phyloP scores from a whole-genome alignment of 2,797 vertebrate species.

The Allenopithecus nigroviridis region DNA sequence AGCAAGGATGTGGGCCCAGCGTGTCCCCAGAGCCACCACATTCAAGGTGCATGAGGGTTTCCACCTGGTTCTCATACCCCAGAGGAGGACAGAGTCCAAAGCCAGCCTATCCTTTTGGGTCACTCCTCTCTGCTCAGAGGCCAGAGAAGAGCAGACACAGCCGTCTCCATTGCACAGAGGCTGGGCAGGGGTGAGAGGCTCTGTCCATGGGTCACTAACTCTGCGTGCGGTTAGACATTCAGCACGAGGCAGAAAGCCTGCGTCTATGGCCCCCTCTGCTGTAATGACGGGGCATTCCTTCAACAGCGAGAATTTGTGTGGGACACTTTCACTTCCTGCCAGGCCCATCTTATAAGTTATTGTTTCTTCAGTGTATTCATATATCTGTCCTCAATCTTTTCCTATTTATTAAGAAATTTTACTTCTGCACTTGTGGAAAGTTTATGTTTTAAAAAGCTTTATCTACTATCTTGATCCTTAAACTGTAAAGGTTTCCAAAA shows the following conservation, averaged over 20 bases:
- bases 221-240: not conserved
- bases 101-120: not conserved
- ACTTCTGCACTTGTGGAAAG: not conserved
- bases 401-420: not conserved
- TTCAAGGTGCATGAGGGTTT: not conserved
- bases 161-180: not conserved
- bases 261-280: rapidly evolving
- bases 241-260: too few species aligned
- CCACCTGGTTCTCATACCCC: not conserved
- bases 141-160: not conserved
- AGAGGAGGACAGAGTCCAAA: not conserved
- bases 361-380: not conserved
- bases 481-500: not conserved
- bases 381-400: not conserved
- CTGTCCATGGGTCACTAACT: too few species aligned
- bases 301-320: not conserved
- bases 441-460: not conserved
- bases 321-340: not conserved
- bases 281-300: not conserved
- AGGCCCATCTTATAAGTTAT: not conserved
- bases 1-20: not conserved
- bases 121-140: not conserved
- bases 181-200: not conserved
- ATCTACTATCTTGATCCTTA: not conserved
- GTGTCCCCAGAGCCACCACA: not conserved